Base-by-base conservation (phyloP, 2,113 vertebrate genomes). In the Gobiocypris rarus region DNA sequence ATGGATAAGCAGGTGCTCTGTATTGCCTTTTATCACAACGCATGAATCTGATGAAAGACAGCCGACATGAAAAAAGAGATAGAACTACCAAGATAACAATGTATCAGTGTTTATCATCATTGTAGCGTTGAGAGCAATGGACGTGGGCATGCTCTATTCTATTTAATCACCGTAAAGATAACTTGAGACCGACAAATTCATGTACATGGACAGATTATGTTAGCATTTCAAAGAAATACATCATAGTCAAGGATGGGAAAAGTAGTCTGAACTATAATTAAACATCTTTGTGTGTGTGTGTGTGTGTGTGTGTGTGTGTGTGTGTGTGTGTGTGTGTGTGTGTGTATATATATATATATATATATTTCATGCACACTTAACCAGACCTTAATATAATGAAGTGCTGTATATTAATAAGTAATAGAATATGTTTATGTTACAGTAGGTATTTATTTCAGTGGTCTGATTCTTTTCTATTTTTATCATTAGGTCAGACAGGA, bases 401-500 rank as follows among this genome's bases (percentile, higher is more conserved):
- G 5, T n/a, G n/a, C n/a, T n/a, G n/a, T 52, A 45, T 45, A 45
- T 43, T 13, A 14, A 48, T 48, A 52, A 14, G 15, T 17, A 17
- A 52, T 38, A 38, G 3, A 4, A 69, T 38, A 34, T 73, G 24
- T 74, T 74, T 13, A 73, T 74, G 43, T 22, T 10, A 70, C 67
- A 26, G 38, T 48, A 14, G 1, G 45, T 11, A 71, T 71, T 71
- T 13, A 48, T 15, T 52, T 67, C 38, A 58, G 19, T 56, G 48
- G 52, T 59, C 52, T 58, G 69, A 43, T 26, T 28, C 14, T 13
- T n/a, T 34, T 48, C 63, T 52, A 70, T 70, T 70, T 54, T 48
- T 58, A 61, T 61, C 24, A 38, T 83, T 65, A 70, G 67, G 22
- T 13, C 13, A 13, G 52, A 71, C 61, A 75, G 85, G 83, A 92